Evolutionary conservation across 2,797 vertebrate genomes (phyloP).

Genomic region (Arctocebus calabarensis): DNA sequence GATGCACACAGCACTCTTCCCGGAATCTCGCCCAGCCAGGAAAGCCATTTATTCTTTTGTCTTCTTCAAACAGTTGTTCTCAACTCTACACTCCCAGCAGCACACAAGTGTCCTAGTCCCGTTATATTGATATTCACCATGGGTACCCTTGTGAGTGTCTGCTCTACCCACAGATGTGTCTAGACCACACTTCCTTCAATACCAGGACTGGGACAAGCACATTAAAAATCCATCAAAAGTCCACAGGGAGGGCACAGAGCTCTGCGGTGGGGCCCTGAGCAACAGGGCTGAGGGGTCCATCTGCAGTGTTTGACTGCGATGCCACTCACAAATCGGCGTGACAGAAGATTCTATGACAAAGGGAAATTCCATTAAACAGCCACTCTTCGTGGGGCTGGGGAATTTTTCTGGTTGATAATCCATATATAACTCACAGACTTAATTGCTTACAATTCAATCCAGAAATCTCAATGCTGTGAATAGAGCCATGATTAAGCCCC

Average conservation of each 20-base stretch:
- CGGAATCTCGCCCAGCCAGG: neutral
- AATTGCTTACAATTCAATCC: neutral
- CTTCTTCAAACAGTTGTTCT: conserved; percentile 25
- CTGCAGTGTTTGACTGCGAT: neutral
- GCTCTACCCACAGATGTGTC: conserved; percentile 62
- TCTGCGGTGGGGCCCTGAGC: neutral
- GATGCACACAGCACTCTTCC: neutral
- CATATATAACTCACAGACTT: conserved; percentile 16
- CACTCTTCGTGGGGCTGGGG: neutral
- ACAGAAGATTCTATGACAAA: conserved; percentile 10
- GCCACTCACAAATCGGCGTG: conserved; percentile 15
- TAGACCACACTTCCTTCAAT: conserved; percentile 63
- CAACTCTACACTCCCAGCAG: neutral
- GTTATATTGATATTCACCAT: conserved; percentile 64
- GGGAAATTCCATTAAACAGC: neutral
- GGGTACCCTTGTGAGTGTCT: neutral
- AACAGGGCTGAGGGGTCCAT: too few relatives aligned
- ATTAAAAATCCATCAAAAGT: conserved; percentile 60
- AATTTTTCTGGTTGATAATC: conserved; percentile 12
- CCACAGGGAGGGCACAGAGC: neutral
- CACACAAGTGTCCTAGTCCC: conserved; percentile 58
- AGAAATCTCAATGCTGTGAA: neutral
- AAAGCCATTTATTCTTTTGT: neutral
- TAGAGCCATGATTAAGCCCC: neutral
- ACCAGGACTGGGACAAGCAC: conserved; percentile 42